Evolutionary conservation across 1,140 invertebrate species (phyloP).

Genomic region (Drosophila jambulina): DNA sequence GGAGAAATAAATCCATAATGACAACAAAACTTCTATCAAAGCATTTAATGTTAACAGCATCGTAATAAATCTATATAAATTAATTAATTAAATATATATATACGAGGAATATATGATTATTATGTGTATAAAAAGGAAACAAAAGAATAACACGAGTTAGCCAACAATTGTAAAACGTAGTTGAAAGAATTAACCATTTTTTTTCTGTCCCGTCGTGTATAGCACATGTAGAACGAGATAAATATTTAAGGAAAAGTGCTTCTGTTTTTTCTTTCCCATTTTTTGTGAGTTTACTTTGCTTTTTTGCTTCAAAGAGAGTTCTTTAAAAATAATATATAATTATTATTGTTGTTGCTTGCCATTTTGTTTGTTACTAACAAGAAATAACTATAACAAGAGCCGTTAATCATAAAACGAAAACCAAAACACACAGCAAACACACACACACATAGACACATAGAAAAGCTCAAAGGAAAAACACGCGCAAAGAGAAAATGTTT

Average conservation of each 20-base stretch:
- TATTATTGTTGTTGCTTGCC: conserved; percentile 52
- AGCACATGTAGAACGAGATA: conserved; percentile 21
- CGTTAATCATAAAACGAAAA: conserved; percentile 45
- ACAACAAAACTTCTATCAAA: conserved; percentile 62
- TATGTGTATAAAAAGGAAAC: conserved; percentile 5
- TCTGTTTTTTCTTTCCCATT: not conserved
- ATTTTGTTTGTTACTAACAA: conserved; percentile 54
- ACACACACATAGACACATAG: conserved; percentile 20
- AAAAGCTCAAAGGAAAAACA: conserved; percentile 51
- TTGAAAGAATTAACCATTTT: conserved; percentile 40
- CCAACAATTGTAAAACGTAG: conserved; percentile 60
- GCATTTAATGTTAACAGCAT: conserved; percentile 68
- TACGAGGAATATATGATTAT: conserved; percentile 15
- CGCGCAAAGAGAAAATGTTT: conserved; percentile 40
- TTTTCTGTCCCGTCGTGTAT: conserved; percentile 24
- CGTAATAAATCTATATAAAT: conserved; percentile 43
- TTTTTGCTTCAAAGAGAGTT: conserved; percentile 23
- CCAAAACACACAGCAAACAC: conserved; percentile 14
- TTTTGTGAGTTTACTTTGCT: conserved; percentile 12
- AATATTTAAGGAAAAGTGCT: conserved; percentile 13
- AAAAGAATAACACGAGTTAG: conserved; percentile 35
- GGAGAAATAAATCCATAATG: conserved; percentile 27
- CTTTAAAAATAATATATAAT: conserved; percentile 27
- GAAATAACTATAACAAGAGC: conserved; percentile 35
- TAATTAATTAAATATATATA: conserved; percentile 30